Conservation (phyloP, 2,797 vertebrate genomes). For the Brachymystax lenok region DNA sequence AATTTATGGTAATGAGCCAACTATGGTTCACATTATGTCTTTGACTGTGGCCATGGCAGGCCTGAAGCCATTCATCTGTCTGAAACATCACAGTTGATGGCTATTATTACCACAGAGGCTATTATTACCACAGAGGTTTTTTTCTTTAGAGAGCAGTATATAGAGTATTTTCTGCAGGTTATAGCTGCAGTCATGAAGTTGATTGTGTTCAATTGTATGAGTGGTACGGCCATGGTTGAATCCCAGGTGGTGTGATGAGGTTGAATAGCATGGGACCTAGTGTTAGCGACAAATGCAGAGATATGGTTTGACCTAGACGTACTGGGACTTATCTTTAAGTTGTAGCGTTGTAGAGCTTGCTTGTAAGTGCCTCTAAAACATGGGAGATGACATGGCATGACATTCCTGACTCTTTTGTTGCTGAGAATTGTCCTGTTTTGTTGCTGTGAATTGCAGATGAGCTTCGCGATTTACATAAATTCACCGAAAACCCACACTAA, state of each 20-base stretch:
- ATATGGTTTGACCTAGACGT: not conserved
- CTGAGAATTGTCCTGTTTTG: too few relatives aligned
- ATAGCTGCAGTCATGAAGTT: not conserved
- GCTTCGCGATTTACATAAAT: too few relatives aligned
- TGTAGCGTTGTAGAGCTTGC: too few relatives aligned
- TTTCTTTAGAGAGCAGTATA: constrained; percentile 14
- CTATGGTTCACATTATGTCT: constrained; percentile 36
- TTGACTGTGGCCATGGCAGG: constrained; percentile 28
- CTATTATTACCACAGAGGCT: constrained; percentile 21
- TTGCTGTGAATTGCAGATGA: too few relatives aligned
- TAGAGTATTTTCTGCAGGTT: constrained; percentile 5
- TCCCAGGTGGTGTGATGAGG: not conserved
- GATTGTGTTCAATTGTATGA: not conserved
- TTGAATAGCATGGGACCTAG: not conserved
- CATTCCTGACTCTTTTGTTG: too few relatives aligned
- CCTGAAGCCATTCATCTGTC: constrained; percentile 42
- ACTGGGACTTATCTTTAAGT: not conserved
- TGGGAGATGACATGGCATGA: too few relatives aligned
- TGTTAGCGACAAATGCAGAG: not conserved
- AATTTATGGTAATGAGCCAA: constrained; percentile 50
- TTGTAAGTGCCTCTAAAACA: too few relatives aligned
- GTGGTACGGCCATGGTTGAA: not conserved
- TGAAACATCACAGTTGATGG: constrained; percentile 27
- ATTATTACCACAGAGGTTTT: constrained; percentile 18
- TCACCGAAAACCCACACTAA: too few relatives aligned